Percentiles rank a stretch among this genome's conserved stretches.
phyloP scores from a whole-genome alignment of 2,797 vertebrate genomes.

The Antrozous pallidus region DNA sequence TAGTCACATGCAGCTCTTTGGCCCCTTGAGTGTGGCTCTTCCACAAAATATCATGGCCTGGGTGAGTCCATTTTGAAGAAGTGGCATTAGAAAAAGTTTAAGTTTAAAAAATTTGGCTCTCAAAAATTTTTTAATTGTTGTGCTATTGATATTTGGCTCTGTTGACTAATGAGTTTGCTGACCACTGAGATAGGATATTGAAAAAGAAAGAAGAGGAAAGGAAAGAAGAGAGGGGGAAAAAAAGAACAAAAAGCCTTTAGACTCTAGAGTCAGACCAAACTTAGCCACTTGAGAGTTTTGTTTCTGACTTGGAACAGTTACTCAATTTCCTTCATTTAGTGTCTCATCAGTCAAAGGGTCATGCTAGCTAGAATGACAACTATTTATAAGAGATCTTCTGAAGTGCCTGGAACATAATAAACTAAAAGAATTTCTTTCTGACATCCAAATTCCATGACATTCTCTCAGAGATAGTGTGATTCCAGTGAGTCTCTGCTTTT shows the following conservation, averaged over 20 bases:
- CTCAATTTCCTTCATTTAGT: neutral
- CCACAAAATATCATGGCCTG: too few relatives aligned
- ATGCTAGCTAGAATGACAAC: neutral
- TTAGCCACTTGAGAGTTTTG: neutral
- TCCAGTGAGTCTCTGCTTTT: neutral
- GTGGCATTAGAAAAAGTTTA: too few relatives aligned
- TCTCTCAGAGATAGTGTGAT: neutral
- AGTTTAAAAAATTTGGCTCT: too few relatives aligned
- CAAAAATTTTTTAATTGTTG: too few relatives aligned
- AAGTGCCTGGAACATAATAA: neutral
- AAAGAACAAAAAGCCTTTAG: neutral
- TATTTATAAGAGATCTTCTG: neutral
- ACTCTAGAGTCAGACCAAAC: neutral
- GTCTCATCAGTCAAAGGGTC: neutral
- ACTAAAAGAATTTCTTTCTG: neutral
- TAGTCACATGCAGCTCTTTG: too few relatives aligned
- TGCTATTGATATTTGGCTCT: too few relatives aligned
- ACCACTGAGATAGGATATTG: neutral
- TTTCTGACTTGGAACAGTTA: neutral
- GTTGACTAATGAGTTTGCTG: too few relatives aligned
- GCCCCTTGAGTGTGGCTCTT: too few relatives aligned
- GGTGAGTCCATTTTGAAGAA: too few relatives aligned
- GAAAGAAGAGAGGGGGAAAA: neutral
- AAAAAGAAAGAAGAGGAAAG: neutral
- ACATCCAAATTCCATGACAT: neutral